Evolutionary conservation across 2,888 invertebrate species (phyloP), one percentile per base, ranked within the genome.

Genomic region (Drosophila mimetica): DNA sequence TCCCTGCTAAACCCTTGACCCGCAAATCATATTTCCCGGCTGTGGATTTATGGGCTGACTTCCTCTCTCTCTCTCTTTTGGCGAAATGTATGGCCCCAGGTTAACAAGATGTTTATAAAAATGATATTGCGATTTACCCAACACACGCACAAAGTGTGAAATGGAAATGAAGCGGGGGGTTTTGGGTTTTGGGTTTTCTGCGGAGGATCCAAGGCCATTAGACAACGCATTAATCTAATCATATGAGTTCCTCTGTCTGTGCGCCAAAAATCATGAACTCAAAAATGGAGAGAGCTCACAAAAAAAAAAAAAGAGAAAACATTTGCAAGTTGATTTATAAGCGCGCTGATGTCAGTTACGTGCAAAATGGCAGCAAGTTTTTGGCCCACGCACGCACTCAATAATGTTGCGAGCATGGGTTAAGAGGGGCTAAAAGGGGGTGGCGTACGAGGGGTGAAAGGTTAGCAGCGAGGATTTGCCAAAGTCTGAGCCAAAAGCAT

Each of bases 341-440:
- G 74, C 83, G 64, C 75, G 81, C 84, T 83, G 83, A 83, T 83
- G 86, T 81, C 84, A 84, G 86, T 79, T 86, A 83, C 83, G 83
- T 83, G 83, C 69, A 69, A 73, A 74, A 72, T 72, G 71, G 72
- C 66, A 59, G 59, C 72, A 72, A 72, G 54, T 65, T 64, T 59
- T 57, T 52, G 64, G 51, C 59, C 48, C 72, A 57, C 72, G 53
- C 82, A 81, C 81, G 85, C 81, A 85, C 82, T 82, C 80, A 79
- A 85, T 82, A 82, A 85, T 82, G 85, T 47, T 51, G 51, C 47
- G 39, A 51, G 47, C 36, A 42, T 55, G 52, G 28, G 51, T 36
- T 50, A 41, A 42, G 41, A 13, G 18, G 39, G 46, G 28, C 9
- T 11, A 44, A 14, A 28, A 6, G 41, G 18, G 34, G 22, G 13